Evolutionary conservation across 2,888 invertebrate species (phyloP), one percentile per base, ranked within the genome.

Genomic region (Criorhina ranunculi): DNA sequence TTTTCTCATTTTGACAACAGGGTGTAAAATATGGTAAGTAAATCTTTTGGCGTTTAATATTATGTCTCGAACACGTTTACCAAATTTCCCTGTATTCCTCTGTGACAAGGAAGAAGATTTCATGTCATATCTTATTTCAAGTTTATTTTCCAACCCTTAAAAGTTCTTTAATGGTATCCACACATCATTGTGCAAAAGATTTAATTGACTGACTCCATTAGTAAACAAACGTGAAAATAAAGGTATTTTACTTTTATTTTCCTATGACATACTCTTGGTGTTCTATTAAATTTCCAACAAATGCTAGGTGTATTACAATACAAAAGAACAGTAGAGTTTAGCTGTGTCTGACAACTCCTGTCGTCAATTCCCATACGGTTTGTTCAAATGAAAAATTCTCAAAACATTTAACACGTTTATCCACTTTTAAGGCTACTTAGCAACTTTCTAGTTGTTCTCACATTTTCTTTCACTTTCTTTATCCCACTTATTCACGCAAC

Each of bases 341-440:
- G 12, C 3, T 37, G 19, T 24, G 3, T n/a, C 11, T 12, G 9
- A 64, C 1, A 24, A 29, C 31, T n/a, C n/a, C n/a, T n/a, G n/a
- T 1, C 4, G 29, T 29, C n/a, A n/a, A 12, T 12, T 29, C 60
- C 42, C 12, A 17, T 8, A 19, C 2, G 31, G 4, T 1, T 7
- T 64, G n/a, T 66, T 19, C 7, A 35, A 75, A 31, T 57, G 46
- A 64, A 44, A 12, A 51, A 29, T 69, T 37, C 9, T 53, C 44
- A 8, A 46, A 51, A 37, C 64, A 76, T 78, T 55, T 57, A 57
- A 78, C 72, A 72, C 72, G 64, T 72, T 64, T 72, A 62, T 78
- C 40, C 78, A 64, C 78, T 78, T 64, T 64, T 19, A 72, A 17
- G 60, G 51, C 51, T 60, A 33, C 35, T 49, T 64, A 59, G 46